These are phyloP conservation scores for Sclerurus mexicanus DNA, from an alignment of 2,113 vertebrate species.

Conservation along the genomic window DNA sequence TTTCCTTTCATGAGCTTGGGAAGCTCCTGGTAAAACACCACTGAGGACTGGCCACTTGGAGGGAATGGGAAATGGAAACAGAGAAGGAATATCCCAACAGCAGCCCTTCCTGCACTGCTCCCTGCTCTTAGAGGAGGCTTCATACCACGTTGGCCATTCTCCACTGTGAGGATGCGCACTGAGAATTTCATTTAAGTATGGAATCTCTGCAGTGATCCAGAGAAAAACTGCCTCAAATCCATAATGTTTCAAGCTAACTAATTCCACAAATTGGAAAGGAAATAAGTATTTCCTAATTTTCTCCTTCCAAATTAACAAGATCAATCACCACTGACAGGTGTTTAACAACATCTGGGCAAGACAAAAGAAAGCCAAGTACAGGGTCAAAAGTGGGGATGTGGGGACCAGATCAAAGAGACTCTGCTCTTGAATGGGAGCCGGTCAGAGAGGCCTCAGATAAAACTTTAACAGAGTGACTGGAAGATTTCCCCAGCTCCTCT, in stretches of 20 bases:
- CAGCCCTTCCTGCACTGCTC: neutral
- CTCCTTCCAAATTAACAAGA: neutral
- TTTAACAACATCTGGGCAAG: neutral
- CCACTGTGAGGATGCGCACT: fast-evolving
- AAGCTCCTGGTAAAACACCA: neutral
- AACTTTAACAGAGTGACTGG: neutral
- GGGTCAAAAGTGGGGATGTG: neutral
- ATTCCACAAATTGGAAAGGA: neutral
- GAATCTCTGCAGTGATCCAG: neutral
- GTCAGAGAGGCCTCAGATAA: neutral
- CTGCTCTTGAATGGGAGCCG: neutral
- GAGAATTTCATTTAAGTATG: neutral
- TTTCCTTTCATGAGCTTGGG: neutral
- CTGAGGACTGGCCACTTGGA: neutral
- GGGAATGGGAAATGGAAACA: neutral
- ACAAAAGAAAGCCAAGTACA: neutral
- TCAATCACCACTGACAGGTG: neutral
- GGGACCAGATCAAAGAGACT: neutral
- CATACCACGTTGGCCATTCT: neutral
- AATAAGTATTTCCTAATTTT: neutral
- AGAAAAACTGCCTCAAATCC: neutral
- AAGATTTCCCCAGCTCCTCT: neutral
- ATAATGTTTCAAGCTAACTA: neutral
- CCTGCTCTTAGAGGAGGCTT: neutral
- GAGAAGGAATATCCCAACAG: neutral